phyloP scores from a whole-genome alignment of 2,888 invertebrate genomes.

The Dicyrtoma fusca region DNA sequence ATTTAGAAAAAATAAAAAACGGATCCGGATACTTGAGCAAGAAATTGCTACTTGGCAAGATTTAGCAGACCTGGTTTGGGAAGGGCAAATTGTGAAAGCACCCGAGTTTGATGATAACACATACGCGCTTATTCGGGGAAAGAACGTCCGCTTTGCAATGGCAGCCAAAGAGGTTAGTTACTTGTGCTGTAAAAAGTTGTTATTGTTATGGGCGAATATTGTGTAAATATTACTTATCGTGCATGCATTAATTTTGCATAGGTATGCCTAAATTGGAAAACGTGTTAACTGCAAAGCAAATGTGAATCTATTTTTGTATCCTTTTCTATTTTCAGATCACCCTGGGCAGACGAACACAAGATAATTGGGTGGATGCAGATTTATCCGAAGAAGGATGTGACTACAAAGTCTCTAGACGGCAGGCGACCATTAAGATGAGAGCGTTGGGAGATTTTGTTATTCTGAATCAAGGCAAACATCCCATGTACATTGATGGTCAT shows the following conservation, averaged over 20 bases:
- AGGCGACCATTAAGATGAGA: slow-evolving; percentile 85
- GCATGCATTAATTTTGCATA: background rate
- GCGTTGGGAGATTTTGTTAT: slow-evolving; percentile 95
- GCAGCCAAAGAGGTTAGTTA: slow-evolving; percentile 87
- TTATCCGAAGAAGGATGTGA: slow-evolving; percentile 91
- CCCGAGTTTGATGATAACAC: slow-evolving; percentile 93
- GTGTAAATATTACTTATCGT: background rate
- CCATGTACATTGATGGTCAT: slow-evolving; percentile 91
- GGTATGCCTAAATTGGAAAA: slow-evolving; percentile 5
- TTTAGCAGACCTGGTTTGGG: slow-evolving; percentile 83
- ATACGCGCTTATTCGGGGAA: slow-evolving; percentile 85
- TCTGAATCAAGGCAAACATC: slow-evolving; percentile 91
- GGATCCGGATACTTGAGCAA: slow-evolving; percentile 85
- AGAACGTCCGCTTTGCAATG: slow-evolving; percentile 92
- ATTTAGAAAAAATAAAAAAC: slow-evolving; percentile 73
- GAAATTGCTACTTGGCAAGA: slow-evolving; percentile 90
- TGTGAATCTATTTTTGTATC: slow-evolving; percentile 1
- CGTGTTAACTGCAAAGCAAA: background rate
- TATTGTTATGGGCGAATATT: background rate
- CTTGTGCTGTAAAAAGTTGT: too few relatives aligned
- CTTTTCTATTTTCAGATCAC: slow-evolving; percentile 69
- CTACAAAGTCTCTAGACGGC: slow-evolving; percentile 88
- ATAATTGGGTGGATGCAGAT: slow-evolving; percentile 88
- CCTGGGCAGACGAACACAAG: slow-evolving; percentile 85
- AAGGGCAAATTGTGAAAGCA: slow-evolving; percentile 69